These are phyloP conservation scores for Palythoa grandis DNA, from an alignment of 92 coral and sea anemone genomes.

Conservation along the genomic window DNA sequence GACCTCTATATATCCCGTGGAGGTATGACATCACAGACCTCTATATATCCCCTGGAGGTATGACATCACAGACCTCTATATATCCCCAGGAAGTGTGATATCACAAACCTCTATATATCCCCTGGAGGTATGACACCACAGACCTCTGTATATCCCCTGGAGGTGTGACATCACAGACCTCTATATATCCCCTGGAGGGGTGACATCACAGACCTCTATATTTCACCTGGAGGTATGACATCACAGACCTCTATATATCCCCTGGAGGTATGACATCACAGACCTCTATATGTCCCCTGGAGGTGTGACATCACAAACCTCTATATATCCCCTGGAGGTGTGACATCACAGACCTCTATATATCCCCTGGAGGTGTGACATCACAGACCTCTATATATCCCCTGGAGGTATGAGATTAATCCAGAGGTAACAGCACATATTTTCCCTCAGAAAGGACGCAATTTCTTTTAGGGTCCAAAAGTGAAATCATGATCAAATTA, in stretches of 20 bases:
- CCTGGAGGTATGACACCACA: conserved; percentile 70
- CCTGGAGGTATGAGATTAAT: conserved; percentile 68
- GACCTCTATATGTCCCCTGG: conserved; percentile 47
- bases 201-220: conserved; percentile 78
- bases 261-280: conserved; percentile 44
- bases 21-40: no score
- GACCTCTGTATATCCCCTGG: no score
- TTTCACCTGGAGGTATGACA: no score
- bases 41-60: no score
- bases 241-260: conserved; percentile 86
- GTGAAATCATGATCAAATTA: not conserved
- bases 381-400: conserved; percentile 86
- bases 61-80: no score
- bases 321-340: no score
- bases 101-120: conserved; percentile 85
- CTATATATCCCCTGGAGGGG: conserved; percentile 43
- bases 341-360: no score
- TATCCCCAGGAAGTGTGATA: conserved; percentile 61
- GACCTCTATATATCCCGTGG: no score
- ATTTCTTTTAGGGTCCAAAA: not conserved
- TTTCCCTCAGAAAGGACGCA: not conserved
- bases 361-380: conserved; percentile 64
- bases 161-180: conserved; percentile 95
- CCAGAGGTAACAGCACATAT: not conserved
- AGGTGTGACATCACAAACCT: no score